phyloP scores from a whole-genome alignment of 2,888 invertebrate species.

The Aradus depressus region DNA sequence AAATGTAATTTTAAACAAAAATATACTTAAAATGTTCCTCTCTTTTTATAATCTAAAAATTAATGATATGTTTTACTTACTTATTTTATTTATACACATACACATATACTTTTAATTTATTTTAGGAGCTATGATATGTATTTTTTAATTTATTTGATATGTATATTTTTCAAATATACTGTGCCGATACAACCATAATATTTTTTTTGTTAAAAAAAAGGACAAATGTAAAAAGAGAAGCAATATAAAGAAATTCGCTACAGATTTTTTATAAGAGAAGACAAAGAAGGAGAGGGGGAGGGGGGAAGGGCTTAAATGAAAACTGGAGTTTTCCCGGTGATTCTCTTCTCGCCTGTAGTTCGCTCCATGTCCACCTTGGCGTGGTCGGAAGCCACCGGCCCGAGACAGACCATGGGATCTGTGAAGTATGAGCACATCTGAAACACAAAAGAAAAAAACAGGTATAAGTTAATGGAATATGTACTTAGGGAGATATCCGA shows the following conservation, averaged over 20 bases:
- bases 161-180: conserved; percentile 23
- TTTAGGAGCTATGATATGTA: conserved; percentile 27
- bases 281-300: no score
- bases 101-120: conserved; percentile 9
- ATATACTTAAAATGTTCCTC: conserved; percentile 2
- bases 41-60: conserved; percentile 5
- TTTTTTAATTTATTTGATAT: conserved; percentile 23
- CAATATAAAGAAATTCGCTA: conserved; percentile 9
- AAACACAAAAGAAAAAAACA: conserved; percentile 23
- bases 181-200: conserved; percentile 26
- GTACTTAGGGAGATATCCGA: no score
- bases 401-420: conserved; percentile 77
- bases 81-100: conserved; percentile 2
- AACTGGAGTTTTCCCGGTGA: conserved; percentile 41
- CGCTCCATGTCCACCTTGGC: conserved; percentile 59
- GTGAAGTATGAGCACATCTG: conserved; percentile 87
- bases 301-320: conserved; percentile 3
- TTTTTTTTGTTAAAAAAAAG: no score
- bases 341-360: conserved; percentile 70
- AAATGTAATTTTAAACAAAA: conserved; percentile 8
- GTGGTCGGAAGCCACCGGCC: conserved; percentile 69
- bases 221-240: conserved; percentile 7
- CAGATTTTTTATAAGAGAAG: not conserved
- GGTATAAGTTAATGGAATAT: not conserved
- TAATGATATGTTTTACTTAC: conserved; percentile 13